Conservation (phyloP, 2,888 invertebrate species). For the Mongoloraphidia duomilia region DNA sequence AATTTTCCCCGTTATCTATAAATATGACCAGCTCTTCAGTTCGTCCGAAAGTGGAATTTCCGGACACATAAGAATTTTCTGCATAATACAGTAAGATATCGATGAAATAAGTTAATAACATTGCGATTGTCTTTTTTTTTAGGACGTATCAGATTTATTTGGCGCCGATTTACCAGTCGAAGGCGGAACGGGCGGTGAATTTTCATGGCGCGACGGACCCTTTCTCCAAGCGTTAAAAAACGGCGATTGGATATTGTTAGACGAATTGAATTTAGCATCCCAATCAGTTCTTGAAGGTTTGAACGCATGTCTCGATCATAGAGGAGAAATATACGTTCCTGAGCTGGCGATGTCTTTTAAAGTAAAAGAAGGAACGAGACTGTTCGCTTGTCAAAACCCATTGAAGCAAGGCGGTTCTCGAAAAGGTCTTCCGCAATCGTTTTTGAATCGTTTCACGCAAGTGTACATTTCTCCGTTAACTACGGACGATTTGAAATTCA, state of each 20-base stretch:
- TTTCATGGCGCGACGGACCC: slow-evolving; percentile 94
- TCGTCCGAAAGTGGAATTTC: no score
- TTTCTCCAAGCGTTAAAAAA: slow-evolving; percentile 81
- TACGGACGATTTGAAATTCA: slow-evolving; percentile 49
- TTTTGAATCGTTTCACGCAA: slow-evolving; percentile 93
- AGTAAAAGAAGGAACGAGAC: slow-evolving; percentile 55
- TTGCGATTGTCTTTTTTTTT: slow-evolving; percentile 16
- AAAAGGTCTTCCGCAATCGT: slow-evolving; percentile 90
- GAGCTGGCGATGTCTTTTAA: slow-evolving; percentile 80
- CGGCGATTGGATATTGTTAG: slow-evolving; percentile 91
- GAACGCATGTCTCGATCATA: slow-evolving; percentile 95
- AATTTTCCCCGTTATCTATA: no score
- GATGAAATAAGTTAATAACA: no score
- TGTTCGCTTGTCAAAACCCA: slow-evolving; percentile 98
- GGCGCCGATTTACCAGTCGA: slow-evolving; percentile 95
- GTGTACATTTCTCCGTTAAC: slow-evolving; percentile 55
- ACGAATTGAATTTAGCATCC: slow-evolving; percentile 95
- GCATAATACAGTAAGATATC: no score
- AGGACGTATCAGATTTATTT: slow-evolving; percentile 94
- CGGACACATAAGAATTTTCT: no score
- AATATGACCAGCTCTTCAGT: no score
- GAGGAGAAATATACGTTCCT: slow-evolving; percentile 90
- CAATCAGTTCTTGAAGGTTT: slow-evolving; percentile 97
- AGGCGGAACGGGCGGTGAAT: slow-evolving; percentile 70
- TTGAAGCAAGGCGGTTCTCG: slow-evolving; percentile 89